phyloP scores from a whole-genome alignment of 2,113 vertebrate genomes.

The Scopus umbretta region DNA sequence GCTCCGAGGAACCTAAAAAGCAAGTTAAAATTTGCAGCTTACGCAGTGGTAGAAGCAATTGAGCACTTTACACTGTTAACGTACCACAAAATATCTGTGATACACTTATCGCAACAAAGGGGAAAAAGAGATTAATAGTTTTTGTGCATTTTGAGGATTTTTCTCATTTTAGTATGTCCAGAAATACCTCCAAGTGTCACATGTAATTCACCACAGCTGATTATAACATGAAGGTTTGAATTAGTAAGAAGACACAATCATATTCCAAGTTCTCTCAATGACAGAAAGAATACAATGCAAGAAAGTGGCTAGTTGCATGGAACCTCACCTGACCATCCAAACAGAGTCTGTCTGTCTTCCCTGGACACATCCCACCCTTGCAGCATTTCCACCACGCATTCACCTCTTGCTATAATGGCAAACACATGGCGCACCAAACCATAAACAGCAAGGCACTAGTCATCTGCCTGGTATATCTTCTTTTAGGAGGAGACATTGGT shows the following conservation, averaged over 20 bases:
- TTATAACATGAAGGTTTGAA: neutral
- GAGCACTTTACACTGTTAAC: neutral
- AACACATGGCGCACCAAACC: neutral
- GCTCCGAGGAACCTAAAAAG: neutral
- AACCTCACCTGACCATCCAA: neutral
- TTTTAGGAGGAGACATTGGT: neutral
- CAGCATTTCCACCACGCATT: neutral
- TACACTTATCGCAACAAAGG: neutral
- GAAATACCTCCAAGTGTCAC: neutral
- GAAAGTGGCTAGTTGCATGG: neutral
- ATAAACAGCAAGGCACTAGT: neutral
- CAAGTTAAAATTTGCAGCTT: neutral
- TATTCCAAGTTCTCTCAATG: neutral
- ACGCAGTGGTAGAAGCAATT: neutral
- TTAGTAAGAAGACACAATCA: neutral
- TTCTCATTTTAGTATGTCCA: neutral
- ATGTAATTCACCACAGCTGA: neutral
- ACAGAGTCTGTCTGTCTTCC: neutral
- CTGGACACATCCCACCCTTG: neutral
- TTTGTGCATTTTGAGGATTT: neutral
- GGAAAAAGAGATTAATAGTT: neutral
- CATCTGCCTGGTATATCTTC: neutral
- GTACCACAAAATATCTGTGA: neutral
- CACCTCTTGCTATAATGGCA: neutral
- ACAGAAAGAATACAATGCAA: neutral